Percentiles rank a stretch among this genome's conserved stretches.
Conservation (phyloP, 2,888 invertebrate genomes). For the Eupithecia exiguata region DNA sequence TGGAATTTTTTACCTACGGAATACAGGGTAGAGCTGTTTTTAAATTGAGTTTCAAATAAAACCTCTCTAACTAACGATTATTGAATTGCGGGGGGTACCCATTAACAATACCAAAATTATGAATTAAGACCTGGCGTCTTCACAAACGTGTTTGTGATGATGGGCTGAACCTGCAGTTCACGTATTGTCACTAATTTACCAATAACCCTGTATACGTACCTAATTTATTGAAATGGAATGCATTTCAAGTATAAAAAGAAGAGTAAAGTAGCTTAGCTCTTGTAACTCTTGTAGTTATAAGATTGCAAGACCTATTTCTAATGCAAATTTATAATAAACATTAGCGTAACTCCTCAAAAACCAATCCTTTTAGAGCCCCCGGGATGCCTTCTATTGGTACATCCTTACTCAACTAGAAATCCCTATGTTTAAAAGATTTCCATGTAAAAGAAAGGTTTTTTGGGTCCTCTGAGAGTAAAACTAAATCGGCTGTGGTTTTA, state of each 20-base stretch:
- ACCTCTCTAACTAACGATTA: no score
- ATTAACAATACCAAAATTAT: no score
- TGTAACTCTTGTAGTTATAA: neutral
- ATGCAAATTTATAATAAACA: slow-evolving; percentile 14
- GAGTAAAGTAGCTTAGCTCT: neutral
- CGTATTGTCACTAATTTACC: no score
- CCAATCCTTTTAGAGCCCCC: slow-evolving; percentile 41
- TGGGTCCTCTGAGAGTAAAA: slow-evolving; percentile 30
- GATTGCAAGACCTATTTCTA: slow-evolving; percentile 4
- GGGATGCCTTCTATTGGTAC: slow-evolving; percentile 16
- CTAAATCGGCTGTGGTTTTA: slow-evolving; percentile 1
- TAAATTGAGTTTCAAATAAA: no score
- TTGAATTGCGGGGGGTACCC: no score
- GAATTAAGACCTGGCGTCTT: no score
- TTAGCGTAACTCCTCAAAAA: slow-evolving; percentile 4
- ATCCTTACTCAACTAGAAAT: slow-evolving; percentile 40
- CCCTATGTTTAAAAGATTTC: slow-evolving; percentile 52
- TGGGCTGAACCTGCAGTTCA: no score
- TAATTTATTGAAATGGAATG: neutral
- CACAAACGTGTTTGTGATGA: no score
- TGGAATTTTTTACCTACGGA: neutral
- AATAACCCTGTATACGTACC: no score
- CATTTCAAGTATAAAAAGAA: neutral
- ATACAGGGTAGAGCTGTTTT: no score
- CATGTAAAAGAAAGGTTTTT: slow-evolving; percentile 53